phyloP scores from a whole-genome alignment of 2,888 invertebrate species.

The Rugalucina vietnamica region DNA sequence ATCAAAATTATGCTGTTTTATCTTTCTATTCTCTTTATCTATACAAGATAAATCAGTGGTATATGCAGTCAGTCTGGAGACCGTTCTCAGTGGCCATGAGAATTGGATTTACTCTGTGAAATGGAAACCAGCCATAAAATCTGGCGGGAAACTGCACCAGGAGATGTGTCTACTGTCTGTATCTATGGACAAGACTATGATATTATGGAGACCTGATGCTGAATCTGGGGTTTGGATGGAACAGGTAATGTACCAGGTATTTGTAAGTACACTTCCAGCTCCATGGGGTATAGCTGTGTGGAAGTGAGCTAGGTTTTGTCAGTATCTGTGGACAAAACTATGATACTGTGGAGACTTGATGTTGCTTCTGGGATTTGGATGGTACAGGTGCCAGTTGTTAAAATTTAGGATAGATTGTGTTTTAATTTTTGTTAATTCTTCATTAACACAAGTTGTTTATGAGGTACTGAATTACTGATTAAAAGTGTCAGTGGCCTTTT shows the following conservation, averaged over 20 bases:
- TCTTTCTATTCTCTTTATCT: not conserved
- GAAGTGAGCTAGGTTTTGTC: too few relatives aligned
- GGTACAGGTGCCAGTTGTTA: too few relatives aligned
- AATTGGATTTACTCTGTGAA: slow-evolving; percentile 97
- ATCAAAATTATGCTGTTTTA: too few relatives aligned
- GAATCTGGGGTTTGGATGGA: slow-evolving; percentile 90
- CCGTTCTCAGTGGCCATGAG: slow-evolving; percentile 95
- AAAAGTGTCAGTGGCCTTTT: too few relatives aligned
- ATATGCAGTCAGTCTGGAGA: slow-evolving; percentile 89
- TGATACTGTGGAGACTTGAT: slow-evolving; percentile 94
- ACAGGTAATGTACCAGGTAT: slow-evolving; percentile 67
- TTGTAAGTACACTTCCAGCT: too few relatives aligned
- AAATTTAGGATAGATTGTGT: too few relatives aligned
- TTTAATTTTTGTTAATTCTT: too few relatives aligned
- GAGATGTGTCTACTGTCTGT: slow-evolving; percentile 89
- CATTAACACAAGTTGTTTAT: too few relatives aligned
- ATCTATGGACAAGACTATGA: slow-evolving; percentile 96
- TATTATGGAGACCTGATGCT: slow-evolving; percentile 92
- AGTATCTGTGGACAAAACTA: slow-evolving; percentile 95
- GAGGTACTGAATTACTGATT: too few relatives aligned
- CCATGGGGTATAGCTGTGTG: too few relatives aligned
- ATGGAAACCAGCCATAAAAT: slow-evolving; percentile 87
- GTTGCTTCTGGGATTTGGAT: slow-evolving; percentile 89
- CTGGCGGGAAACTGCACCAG: slow-evolving; percentile 69
- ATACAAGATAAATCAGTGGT: slow-evolving; percentile 54